Evolutionary conservation across 2,113 vertebrate species (phyloP).

Genomic region (Neomonachus schauinslandi): DNA sequence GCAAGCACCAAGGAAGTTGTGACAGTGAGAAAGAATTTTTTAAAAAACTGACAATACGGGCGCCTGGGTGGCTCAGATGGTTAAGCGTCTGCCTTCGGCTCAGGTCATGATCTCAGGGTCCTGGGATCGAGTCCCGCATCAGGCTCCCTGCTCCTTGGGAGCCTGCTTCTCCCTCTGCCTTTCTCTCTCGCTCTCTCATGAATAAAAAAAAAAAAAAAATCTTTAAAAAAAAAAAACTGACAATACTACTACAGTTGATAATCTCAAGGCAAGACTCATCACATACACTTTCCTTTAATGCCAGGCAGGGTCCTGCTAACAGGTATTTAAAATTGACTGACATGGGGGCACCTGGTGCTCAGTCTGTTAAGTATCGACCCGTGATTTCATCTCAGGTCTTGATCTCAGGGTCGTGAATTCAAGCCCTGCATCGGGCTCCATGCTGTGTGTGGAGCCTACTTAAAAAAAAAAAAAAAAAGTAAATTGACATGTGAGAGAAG

Average conservation of each 20-base stretch:
- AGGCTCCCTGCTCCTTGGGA: too few relatives aligned
- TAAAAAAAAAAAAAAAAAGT: background rate
- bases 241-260: slow-evolving; percentile 36
- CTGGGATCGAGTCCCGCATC: too few relatives aligned
- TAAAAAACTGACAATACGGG: slow-evolving; percentile 32
- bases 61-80: too few relatives aligned
- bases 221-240: background rate
- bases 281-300: slow-evolving; percentile 63
- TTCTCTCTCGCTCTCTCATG: too few relatives aligned
- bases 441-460: background rate
- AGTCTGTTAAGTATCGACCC: background rate
- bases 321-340: slow-evolving; percentile 66
- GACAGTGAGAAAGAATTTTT: slow-evolving; percentile 28
- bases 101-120: too few relatives aligned
- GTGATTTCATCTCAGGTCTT: background rate
- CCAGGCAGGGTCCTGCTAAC: slow-evolving; percentile 41
- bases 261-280: slow-evolving; percentile 33
- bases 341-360: background rate
- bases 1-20: slow-evolving; percentile 38
- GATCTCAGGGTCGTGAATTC: background rate
- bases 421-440: background rate
- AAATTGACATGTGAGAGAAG: background rate
- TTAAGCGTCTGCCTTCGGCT: too few relatives aligned
- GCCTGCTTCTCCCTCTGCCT: too few relatives aligned
- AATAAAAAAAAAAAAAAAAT: too few relatives aligned